Conservation (phyloP, 2,888 invertebrate genomes). For the Aplocera efformata region DNA sequence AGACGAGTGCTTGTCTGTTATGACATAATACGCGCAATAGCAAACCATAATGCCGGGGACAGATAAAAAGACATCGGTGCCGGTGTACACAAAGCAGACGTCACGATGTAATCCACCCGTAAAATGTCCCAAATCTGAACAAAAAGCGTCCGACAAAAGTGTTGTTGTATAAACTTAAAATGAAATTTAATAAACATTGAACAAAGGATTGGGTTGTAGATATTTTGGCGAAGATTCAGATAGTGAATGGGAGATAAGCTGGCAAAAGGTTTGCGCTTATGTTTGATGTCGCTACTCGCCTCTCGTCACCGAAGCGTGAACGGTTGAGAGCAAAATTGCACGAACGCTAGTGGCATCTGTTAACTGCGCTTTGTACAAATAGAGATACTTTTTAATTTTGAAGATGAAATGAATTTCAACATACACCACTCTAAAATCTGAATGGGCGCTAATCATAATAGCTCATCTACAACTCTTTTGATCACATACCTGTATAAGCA, state of each 20-base stretch:
- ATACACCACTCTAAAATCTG: slow-evolving; percentile 35
- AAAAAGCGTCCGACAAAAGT: slow-evolving; percentile 77
- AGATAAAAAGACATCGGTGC: slow-evolving; percentile 71
- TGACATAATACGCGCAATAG: slow-evolving; percentile 79
- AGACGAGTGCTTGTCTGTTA: slow-evolving; percentile 70
- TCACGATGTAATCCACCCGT: slow-evolving; percentile 74
- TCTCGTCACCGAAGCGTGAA: slow-evolving; percentile 74
- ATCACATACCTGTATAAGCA: too few species aligned
- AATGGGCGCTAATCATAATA: slow-evolving; percentile 26
- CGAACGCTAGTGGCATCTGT: slow-evolving; percentile 73
- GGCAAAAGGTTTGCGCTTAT: slow-evolving; percentile 75
- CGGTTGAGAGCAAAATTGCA: slow-evolving; percentile 75
- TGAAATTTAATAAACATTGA: slow-evolving; percentile 79
- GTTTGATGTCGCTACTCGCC: slow-evolving; percentile 78
- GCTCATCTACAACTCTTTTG: slow-evolving; percentile 13
- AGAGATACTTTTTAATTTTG: slow-evolving; percentile 76
- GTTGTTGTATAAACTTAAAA: slow-evolving; percentile 79
- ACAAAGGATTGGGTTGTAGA: slow-evolving; percentile 70
- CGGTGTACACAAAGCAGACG: slow-evolving; percentile 60
- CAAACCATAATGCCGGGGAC: slow-evolving; percentile 65
- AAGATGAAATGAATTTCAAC: slow-evolving; percentile 65
- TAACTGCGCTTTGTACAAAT: slow-evolving; percentile 64
- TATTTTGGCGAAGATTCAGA: slow-evolving; percentile 66
- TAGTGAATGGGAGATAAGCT: slow-evolving; percentile 78
- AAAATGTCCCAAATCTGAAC: slow-evolving; percentile 77